These are phyloP conservation scores for Andricus quercusramuli DNA, from an alignment of 2,888 invertebrate species.

Conservation along the genomic window DNA sequence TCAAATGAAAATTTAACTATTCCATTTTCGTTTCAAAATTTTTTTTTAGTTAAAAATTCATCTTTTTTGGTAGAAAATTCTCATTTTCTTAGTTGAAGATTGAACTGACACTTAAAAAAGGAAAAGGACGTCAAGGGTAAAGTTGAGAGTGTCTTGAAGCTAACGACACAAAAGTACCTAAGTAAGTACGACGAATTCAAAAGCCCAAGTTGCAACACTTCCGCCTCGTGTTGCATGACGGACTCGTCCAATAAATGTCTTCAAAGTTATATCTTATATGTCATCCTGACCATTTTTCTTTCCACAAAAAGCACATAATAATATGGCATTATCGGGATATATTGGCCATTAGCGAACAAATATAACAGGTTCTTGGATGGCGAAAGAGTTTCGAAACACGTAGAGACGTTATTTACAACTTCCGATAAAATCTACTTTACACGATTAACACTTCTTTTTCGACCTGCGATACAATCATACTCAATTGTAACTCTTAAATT, in stretches of 20 bases:
- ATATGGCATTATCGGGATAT: slow-evolving; percentile 16
- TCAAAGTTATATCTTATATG: neutral
- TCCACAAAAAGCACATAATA: slow-evolving; percentile 11
- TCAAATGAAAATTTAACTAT: too few relatives aligned
- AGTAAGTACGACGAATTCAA: slow-evolving; percentile 21
- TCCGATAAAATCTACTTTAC: slow-evolving; percentile 9
- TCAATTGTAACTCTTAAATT: neutral
- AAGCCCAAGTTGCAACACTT: slow-evolving; percentile 19
- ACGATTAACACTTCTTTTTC: neutral
- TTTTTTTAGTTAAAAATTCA: too few relatives aligned
- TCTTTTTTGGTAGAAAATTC: too few relatives aligned
- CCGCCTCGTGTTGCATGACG: neutral
- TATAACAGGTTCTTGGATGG: slow-evolving; percentile 19
- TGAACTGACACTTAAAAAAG: too few relatives aligned
- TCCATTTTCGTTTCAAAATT: too few relatives aligned
- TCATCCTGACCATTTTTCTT: slow-evolving; percentile 7
- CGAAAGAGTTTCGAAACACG: neutral
- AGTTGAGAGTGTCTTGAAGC: neutral
- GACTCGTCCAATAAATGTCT: slow-evolving; percentile 16
- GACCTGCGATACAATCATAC: neutral
- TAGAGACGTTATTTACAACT: slow-evolving; percentile 26
- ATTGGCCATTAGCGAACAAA: slow-evolving; percentile 5
- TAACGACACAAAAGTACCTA: slow-evolving; percentile 20
- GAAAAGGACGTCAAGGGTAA: neutral
- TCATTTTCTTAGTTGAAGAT: too few relatives aligned